Base-by-base conservation (phyloP, 2,797 vertebrate genomes). In the Sebastiscus albofasciatus region DNA sequence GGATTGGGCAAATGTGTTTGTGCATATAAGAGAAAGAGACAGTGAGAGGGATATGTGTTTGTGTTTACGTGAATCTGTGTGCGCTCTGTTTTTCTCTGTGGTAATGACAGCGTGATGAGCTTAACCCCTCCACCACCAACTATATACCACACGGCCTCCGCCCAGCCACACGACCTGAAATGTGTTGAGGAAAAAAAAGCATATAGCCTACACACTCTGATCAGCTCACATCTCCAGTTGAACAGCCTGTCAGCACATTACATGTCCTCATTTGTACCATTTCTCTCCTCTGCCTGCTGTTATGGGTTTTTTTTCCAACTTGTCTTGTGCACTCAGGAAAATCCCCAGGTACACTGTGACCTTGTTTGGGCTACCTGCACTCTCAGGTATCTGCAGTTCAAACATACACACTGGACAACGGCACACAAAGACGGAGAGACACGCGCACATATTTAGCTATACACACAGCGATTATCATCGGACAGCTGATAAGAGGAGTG, bases 1-100 rank as follows among this genome's bases (percentile, higher is more conserved):
- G 88, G 80, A 88, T 75, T 69, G 87, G 86, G 86, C 79, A 87
- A 87, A 91, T 81, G 89, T 90, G 90, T 93, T 90, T 91, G 87
- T 82, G 84, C 46, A 58, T 62, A 69, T 56, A 67, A 80, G 79
- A 83, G 82, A 73, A 78, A 72, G 80, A 90, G 83, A 80, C 78
- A 90, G 71, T 87, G 83, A 88, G 80, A 87, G 85, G 49, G 84
- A 36, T 24, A 86, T 54, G 79, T 87, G 86, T 89, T 89, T 83
- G 85, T 83, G 87, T 88, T 90, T 89, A 87, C 72, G 61, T 77
- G 42, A 61, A 65, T 82, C 60, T 55, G 58, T 64, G 74, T 64
- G 70, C 46, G 83, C 77, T 67, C 68, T 79, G 70, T 89, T 90
- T 89, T 82, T 76, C 78, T 88, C 75, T 67, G 86, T 22, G 87